These are phyloP conservation scores for Anabas testudineus DNA, from an alignment of 2,797 vertebrate genomes.

Conservation along the genomic window DNA sequence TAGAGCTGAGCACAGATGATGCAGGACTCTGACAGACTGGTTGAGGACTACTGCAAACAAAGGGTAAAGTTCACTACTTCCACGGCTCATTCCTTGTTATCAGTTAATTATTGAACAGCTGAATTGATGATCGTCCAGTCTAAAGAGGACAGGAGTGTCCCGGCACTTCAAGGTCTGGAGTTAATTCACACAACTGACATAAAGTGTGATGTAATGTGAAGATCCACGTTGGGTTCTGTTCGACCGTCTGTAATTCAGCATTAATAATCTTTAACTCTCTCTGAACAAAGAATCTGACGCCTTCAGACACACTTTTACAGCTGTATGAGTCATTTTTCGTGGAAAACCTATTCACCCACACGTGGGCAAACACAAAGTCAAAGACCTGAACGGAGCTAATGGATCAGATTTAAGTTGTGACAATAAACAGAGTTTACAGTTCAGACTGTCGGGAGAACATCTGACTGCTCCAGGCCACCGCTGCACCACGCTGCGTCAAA, in stretches of 20 bases:
- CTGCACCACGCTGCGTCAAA: neutral
- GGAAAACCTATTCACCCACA: conserved; percentile 2
- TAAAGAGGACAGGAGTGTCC: neutral
- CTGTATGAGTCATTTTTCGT: conserved; percentile 10
- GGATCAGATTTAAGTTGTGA: conserved; percentile 5
- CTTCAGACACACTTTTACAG: conserved; percentile 3
- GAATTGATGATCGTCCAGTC: neutral
- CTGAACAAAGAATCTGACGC: neutral
- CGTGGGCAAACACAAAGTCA: neutral
- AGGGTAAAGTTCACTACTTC: conserved; percentile 23
- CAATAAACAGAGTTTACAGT: neutral
- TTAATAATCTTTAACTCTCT: neutral
- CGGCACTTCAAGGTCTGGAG: neutral
- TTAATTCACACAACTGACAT: no score
- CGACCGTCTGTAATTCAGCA: neutral
- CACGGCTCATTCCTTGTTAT: neutral
- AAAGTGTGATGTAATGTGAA: conserved; percentile 48
- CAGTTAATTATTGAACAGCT: conserved; percentile 31
- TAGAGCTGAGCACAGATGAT: no score
- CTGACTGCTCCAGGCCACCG: neutral
- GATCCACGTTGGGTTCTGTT: neutral
- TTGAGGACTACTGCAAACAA: conserved; percentile 4
- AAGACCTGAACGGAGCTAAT: neutral
- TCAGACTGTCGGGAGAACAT: neutral
- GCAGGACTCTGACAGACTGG: no score